Percentiles rank a stretch among this genome's conserved stretches.
These are phyloP conservation scores for Drosophila parvula DNA, from an alignment of 1,140 invertebrate species.

Conservation along the genomic window DNA sequence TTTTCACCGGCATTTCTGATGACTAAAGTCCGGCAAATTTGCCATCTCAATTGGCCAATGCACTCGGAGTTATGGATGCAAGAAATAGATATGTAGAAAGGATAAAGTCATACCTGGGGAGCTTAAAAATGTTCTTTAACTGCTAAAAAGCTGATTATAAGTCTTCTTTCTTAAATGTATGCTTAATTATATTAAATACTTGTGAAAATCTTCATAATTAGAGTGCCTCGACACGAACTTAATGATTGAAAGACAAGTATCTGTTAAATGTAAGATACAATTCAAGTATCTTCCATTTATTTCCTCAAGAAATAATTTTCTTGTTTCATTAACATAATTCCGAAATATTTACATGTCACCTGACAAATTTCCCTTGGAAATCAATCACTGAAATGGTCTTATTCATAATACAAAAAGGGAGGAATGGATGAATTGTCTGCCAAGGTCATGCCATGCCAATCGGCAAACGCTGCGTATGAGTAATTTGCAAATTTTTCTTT, in stretches of 20 bases:
- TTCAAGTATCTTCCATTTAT: background rate
- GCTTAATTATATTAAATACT: background rate
- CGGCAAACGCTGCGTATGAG: conserved; percentile 55
- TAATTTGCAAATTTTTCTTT: conserved; percentile 49
- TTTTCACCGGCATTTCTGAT: conserved; percentile 8
- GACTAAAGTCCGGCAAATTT: conserved; percentile 58
- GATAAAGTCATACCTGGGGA: background rate
- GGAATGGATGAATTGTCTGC: background rate
- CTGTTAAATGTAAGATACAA: background rate
- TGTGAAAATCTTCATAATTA: background rate
- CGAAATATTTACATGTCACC: conserved; percentile 28
- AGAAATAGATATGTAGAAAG: conserved; percentile 19
- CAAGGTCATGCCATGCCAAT: conserved; percentile 11
- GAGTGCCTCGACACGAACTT: background rate
- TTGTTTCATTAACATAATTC: conserved; percentile 24
- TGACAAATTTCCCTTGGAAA: conserved; percentile 1
- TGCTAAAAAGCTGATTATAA: background rate
- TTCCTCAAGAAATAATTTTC: background rate
- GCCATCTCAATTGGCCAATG: conserved; percentile 56
- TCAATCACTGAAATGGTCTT: conserved; percentile 23
- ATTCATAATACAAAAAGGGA: conserved; percentile 8
- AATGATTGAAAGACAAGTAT: background rate
- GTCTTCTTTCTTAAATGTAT: too few relatives aligned
- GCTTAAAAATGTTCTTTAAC: background rate
- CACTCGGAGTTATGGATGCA: conserved; percentile 13